Percentiles rank a stretch among this genome's conserved stretches.
These are phyloP conservation scores for Lutjanus campechanus DNA, from an alignment of 2,797 vertebrate species.

Conservation along the genomic window DNA sequence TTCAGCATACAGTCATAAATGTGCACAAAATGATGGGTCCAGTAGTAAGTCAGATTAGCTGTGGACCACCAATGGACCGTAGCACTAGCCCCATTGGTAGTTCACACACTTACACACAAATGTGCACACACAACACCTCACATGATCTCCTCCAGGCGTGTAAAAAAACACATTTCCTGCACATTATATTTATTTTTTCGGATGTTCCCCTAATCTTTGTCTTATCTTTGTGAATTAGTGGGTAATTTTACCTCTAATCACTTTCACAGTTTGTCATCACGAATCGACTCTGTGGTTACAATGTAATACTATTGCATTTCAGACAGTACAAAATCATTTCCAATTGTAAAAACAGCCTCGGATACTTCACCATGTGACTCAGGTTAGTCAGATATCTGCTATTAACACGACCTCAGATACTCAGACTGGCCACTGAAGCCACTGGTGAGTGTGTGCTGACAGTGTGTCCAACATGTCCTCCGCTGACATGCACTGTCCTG, in stretches of 20 bases:
- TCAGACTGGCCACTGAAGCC: neutral
- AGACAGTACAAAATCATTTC: neutral
- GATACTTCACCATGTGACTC: neutral
- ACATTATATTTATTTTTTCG: neutral
- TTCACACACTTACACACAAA: too few relatives aligned
- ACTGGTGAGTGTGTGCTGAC: neutral
- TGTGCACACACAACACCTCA: too few relatives aligned
- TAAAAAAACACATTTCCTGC: neutral
- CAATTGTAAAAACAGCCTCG: neutral
- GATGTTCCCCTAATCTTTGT: neutral
- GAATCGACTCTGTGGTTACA: too few relatives aligned
- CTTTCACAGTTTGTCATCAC: neutral
- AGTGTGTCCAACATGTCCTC: conserved; percentile 48
- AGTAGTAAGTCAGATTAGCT: too few relatives aligned
- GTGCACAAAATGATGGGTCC: too few relatives aligned
- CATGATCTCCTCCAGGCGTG: too few relatives aligned
- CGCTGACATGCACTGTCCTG: conserved; percentile 54
- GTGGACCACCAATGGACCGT: too few relatives aligned
- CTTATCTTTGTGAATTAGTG: neutral
- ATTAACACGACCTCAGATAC: neutral
- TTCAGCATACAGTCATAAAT: too few relatives aligned
- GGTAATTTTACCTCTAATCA: neutral
- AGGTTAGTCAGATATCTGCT: neutral
- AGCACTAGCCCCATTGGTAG: too few relatives aligned
- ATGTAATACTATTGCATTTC: neutral